Evolutionary conservation across 2,888 invertebrate genomes (phyloP), one percentile per base, ranked within the genome.

Genomic region (Hemistola chrysoprasaria): DNA sequence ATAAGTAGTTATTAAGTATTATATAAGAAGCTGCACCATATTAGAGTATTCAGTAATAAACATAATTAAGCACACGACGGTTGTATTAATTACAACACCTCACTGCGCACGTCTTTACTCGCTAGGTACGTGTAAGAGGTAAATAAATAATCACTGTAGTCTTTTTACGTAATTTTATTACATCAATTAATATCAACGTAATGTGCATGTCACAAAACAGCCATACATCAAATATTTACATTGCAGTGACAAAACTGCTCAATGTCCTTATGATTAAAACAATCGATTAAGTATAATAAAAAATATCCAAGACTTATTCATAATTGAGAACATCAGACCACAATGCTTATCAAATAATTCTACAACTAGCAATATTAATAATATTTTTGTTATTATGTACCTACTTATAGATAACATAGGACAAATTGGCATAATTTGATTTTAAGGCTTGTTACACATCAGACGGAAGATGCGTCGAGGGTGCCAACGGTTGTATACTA

Each of bases 161-260:
- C 46, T 40, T 53, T 47, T 55, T 63, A 49, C 28, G 31, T 48
- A 24, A 39, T 43, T 79, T 79, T 78, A 79, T 76, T 81, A 79
- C 77, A 78, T 73, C 72, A 75, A 78, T 65, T 75, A 78, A 76
- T 79, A 78, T 77, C 71, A 72, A 71, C 77, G 64, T 66, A 71
- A 75, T 68, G 65, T 70, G 62, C 58, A 66, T 56, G 62, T 65
- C 53, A 52, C 63, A 60, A 33, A 34, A 27, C 36, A 47, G 40
- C 31, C 35, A 46, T 23, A 39, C 26, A 38, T 44, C 22, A 26
- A 42, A 36, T 37, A 46, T 31, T 26, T 41, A 37, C 37, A 25
- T 35, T 40, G 22, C 22, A 34, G 33, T 34, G 21, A 21, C 23
- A 30, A 29, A 22, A 37, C 37, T 40, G 31, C 33, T 27, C 27